Conservation (phyloP, 2,797 vertebrate species). For the Hyperoplus lanceolatus region DNA sequence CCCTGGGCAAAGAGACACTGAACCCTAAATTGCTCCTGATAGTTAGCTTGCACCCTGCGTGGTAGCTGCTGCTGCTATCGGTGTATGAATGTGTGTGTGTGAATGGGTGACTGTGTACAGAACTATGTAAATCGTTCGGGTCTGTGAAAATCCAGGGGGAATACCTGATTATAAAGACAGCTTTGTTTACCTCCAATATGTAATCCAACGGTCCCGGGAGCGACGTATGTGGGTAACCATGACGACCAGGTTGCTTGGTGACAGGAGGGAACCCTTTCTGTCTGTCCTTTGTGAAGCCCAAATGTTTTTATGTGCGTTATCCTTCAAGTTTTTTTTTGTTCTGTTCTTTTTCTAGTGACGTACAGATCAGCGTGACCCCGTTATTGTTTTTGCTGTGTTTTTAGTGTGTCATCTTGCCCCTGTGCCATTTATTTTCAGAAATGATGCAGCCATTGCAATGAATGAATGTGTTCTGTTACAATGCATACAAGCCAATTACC, state of each 20-base stretch:
- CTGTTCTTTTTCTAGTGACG: slow-evolving; percentile 9
- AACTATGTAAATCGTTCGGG: no score
- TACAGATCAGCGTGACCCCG: slow-evolving; percentile 25
- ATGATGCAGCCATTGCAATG: background rate
- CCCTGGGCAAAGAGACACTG: no score
- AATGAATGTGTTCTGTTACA: background rate
- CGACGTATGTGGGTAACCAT: slow-evolving; percentile 44
- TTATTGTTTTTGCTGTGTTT: background rate
- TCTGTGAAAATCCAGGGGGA: no score
- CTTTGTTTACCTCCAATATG: slow-evolving; percentile 10
- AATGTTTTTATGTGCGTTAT: slow-evolving; percentile 21
- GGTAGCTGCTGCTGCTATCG: no score
- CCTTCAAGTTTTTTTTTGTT: slow-evolving; percentile 39
- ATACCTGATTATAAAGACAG: no score
- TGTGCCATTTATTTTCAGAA: background rate
- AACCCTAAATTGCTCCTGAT: no score
- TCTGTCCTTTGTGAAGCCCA: slow-evolving; percentile 38
- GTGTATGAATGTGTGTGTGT: no score
- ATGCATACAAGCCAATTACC: background rate
- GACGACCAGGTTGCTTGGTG: slow-evolving; percentile 51
- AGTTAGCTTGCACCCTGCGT: no score
- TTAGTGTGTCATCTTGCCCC: slow-evolving; percentile 5
- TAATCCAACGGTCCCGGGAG: slow-evolving; percentile 4
- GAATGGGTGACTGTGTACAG: no score
- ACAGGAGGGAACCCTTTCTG: slow-evolving; percentile 19